phyloP scores from a whole-genome alignment of 2,113 vertebrate species.

The Jaculus jaculus region DNA sequence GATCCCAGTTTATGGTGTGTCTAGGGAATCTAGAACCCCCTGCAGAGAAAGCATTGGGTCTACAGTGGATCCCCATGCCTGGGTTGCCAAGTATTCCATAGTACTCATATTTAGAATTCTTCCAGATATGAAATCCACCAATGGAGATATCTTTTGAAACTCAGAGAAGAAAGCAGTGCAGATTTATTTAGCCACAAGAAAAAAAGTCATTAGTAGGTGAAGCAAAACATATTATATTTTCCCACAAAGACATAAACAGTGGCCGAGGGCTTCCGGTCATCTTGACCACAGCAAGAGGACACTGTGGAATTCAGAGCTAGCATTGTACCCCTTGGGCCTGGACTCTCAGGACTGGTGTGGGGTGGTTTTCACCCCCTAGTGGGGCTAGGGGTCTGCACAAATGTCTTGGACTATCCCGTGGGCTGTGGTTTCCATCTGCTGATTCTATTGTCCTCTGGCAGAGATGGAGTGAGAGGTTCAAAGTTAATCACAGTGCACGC shows the following conservation, averaged over 20 bases:
- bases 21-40: not conserved
- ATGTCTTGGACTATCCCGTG: accelerated
- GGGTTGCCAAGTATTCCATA: no score
- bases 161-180: not conserved
- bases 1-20: not conserved
- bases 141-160: accelerated
- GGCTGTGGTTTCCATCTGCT: not conserved
- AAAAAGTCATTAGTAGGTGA: not conserved
- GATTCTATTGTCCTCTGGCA: not conserved
- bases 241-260: not conserved
- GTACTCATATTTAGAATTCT: not conserved
- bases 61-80: not conserved
- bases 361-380: accelerated
- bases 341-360: accelerated
- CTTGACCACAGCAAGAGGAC: no score
- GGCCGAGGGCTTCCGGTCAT: not conserved
- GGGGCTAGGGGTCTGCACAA: not conserved
- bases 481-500: no score
- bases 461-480: no score
- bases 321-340: not conserved
- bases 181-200: not conserved
- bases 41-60: accelerated
- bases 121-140: not conserved
- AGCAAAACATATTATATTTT: not conserved
- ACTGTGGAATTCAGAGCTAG: not conserved